Evolutionary conservation across 1,140 invertebrate species (phyloP), one percentile per base, ranked within the genome.

Genomic region (Drosophila bocqueti): DNA sequence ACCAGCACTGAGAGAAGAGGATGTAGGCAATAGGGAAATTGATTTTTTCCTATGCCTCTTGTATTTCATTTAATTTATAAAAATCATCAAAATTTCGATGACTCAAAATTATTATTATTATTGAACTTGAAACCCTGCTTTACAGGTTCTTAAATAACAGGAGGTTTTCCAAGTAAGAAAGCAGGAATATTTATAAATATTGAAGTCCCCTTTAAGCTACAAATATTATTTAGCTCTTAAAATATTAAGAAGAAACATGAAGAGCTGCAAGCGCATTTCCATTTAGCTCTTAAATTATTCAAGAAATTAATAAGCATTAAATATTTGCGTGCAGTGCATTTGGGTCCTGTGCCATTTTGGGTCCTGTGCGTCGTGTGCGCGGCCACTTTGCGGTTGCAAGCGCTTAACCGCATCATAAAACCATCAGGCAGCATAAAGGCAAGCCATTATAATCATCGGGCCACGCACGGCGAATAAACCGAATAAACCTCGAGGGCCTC

Each of bases 341-440:
- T 15, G 21, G 11, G 34, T 64, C 69, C 57, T 65, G 24, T 42
- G 57, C 42, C 55, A 42, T 42, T 55, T 46, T 42, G 50, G 45
- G 49, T 78, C 47, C 34, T 55, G 54, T 40, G 55, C 68, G 57
- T 69, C 76, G 66, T 80, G 84, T 69, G 79, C 81, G 76, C 84
- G 68, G 58, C 67, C 85, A 90, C 85, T 90, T 90, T 90, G 85
- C 85, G 85, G 85, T 90, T 86, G 78, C 85, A 52, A 85, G 85
- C 81, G 85, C 85, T 90, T 90, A 90, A 90, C 85, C 85, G 85
- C 85, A 90, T 90, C 85, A 90, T 90, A 90, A 90, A 90, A 90
- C 85, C 85, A 90, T 90, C 85, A 85, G 63, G 59, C 76, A 82
- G 73, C 83, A 89, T 85, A 89, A 85, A 89, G 83, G 64, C 83